phyloP scores from a whole-genome alignment of 2,113 vertebrate species.

The Elanoides forficatus region DNA sequence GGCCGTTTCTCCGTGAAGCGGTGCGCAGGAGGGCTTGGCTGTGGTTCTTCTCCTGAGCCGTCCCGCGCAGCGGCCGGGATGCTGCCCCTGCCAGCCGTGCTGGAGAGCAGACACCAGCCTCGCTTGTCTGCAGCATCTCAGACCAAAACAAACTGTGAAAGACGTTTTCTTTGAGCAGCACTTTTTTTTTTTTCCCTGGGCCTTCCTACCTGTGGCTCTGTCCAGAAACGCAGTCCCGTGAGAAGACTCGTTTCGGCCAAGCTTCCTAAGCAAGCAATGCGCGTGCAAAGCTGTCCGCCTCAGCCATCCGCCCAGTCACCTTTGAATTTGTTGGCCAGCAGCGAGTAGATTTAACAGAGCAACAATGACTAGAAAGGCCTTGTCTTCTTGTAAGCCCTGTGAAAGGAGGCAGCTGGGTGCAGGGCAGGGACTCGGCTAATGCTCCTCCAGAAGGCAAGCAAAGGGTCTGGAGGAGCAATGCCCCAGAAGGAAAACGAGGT shows the following conservation, averaged over 20 bases:
- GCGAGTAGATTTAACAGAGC: neutral
- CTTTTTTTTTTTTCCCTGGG: no score
- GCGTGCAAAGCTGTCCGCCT: neutral
- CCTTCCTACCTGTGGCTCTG: neutral
- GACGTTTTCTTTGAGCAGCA: fast-evolving
- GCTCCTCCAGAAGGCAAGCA: neutral
- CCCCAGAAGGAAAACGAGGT: neutral
- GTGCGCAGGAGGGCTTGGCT: neutral
- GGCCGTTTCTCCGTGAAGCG: neutral
- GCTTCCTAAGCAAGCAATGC: neutral
- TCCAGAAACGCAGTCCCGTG: no score
- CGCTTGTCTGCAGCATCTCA: neutral
- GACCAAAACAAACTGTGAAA: neutral
- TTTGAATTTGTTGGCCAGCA: neutral
- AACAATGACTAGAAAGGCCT: neutral
- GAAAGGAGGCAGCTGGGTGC: neutral
- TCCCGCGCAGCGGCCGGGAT: fast-evolving
- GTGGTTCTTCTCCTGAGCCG: neutral
- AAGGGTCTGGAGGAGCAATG: neutral
- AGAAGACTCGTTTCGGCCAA: fast-evolving
- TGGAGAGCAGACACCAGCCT: neutral
- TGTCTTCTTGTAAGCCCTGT: neutral
- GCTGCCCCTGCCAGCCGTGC: neutral
- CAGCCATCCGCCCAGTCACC: neutral
- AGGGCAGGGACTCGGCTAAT: neutral